phyloP scores from a whole-genome alignment of 2,888 invertebrate species.

The Hydrotaea diabolus region DNA sequence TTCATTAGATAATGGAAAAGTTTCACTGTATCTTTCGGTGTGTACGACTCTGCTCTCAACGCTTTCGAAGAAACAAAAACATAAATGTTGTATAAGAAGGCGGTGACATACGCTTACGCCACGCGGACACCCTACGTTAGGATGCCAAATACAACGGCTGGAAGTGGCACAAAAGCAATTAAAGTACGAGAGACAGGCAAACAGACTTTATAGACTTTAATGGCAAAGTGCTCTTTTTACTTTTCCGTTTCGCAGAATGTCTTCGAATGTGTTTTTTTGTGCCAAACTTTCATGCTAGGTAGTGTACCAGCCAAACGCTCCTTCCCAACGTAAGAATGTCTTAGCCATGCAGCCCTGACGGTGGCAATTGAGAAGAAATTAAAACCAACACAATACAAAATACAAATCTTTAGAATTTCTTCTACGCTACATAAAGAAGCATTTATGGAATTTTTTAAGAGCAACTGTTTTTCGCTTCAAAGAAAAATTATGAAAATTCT shows the following conservation, averaged over 20 bases:
- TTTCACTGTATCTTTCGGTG: not conserved
- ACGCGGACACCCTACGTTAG: not conserved
- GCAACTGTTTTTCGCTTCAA: not conserved
- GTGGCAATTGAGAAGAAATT: constrained; percentile 1
- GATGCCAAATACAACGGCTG: not conserved
- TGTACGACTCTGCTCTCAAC: not conserved
- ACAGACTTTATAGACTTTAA: constrained; percentile 18
- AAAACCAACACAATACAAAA: constrained; percentile 22
- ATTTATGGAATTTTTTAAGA: constrained; percentile 26
- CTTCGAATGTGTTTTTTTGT: not conserved
- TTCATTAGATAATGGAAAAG: constrained; percentile 41
- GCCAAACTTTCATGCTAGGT: not conserved
- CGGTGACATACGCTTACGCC: not conserved
- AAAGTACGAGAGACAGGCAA: constrained; percentile 8
- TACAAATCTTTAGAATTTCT: constrained; percentile 32
- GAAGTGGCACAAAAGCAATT: constrained; percentile 36
- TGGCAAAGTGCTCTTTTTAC: constrained; percentile 28
- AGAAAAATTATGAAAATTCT: no score
- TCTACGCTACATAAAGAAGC: constrained; percentile 2
- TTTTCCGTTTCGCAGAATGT: not conserved
- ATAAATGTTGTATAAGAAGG: not conserved
- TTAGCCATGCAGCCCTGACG: not conserved
- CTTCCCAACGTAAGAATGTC: not conserved
- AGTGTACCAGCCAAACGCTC: not conserved
- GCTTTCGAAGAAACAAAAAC: not conserved